Conservation (phyloP, 2,797 vertebrate genomes). For the Streptopelia turtur region DNA sequence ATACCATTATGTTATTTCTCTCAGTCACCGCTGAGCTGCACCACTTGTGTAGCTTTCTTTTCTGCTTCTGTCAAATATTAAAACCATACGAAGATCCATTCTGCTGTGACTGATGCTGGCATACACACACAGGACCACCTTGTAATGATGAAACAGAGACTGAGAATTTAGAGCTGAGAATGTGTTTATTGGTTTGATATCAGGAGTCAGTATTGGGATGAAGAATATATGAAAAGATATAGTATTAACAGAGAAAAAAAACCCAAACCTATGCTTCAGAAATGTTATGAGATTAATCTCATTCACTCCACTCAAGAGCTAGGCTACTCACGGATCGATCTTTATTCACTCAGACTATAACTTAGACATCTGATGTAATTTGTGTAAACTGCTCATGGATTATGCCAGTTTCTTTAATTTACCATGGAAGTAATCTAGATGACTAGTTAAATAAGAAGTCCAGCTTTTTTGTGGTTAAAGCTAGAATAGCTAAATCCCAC, state of each 20-base stretch:
- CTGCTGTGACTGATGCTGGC: neutral
- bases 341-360: neutral
- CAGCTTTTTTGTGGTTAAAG: neutral
- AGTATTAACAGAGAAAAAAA: neutral
- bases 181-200: neutral
- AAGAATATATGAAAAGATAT: neutral
- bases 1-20: neutral
- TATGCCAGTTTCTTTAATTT: neutral
- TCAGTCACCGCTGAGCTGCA: neutral
- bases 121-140: neutral
- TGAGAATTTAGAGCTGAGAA: neutral
- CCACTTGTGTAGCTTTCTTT: neutral
- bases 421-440: neutral
- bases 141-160: neutral
- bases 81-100: constrained; percentile 8
- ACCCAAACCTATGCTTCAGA: neutral
- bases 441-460: neutral
- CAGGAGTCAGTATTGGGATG: neutral
- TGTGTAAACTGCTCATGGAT: neutral
- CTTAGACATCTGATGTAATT: neutral
- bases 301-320: neutral
- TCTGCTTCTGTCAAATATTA: constrained; percentile 1
- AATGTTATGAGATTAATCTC: neutral
- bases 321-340: neutral
- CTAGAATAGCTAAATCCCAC: neutral